Conservation (phyloP, 2,797 vertebrate species). For the Tapera naevia region DNA sequence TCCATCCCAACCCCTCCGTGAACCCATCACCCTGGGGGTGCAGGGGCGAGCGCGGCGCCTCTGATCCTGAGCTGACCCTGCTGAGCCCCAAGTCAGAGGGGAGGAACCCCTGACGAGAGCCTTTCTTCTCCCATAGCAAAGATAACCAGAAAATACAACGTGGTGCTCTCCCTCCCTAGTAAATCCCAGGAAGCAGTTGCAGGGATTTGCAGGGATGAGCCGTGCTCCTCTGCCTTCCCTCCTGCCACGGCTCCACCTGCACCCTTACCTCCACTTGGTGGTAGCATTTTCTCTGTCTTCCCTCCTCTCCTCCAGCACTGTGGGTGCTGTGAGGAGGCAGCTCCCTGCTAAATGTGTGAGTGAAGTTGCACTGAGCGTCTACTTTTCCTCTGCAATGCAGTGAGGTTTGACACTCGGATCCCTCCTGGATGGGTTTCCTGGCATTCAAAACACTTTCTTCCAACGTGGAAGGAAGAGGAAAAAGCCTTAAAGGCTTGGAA, state of each 20-base stretch:
- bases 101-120: not conserved
- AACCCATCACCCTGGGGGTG: not conserved
- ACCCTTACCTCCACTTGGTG: not conserved
- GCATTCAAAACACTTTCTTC: not conserved
- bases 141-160: fast-evolving
- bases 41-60: fast-evolving
- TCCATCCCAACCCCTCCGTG: not conserved
- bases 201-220: not conserved
- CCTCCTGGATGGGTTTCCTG: not conserved
- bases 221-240: fast-evolving
- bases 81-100: not conserved
- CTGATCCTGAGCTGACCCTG: not conserved
- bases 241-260: not conserved
- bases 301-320: not conserved
- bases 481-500: not conserved
- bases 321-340: not conserved
- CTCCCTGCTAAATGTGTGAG: not conserved
- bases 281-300: constrained; percentile 39
- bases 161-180: not conserved
- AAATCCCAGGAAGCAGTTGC: fast-evolving
- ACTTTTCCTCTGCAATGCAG: not conserved
- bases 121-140: fast-evolving
- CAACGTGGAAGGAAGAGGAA: not conserved
- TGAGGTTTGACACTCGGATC: not conserved
- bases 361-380: fast-evolving